These are phyloP conservation scores for Catostylus mosaicus DNA, from an alignment of 30 jellyfish, hydroid and myxozoan species.

Conservation along the genomic window DNA sequence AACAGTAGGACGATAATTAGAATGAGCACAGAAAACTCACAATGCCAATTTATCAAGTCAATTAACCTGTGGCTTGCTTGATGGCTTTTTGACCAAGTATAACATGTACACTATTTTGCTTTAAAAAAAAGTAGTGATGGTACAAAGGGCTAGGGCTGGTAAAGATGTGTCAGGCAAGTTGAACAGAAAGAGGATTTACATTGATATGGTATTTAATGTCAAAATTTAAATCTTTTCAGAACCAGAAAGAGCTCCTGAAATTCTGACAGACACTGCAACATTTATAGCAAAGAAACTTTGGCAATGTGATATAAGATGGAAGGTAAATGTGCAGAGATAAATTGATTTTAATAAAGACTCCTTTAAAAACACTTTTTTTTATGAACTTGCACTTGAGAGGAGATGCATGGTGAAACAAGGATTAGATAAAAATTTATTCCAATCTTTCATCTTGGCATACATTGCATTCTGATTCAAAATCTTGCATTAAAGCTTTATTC, in stretches of 20 bases:
- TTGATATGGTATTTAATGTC: background rate
- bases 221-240: background rate
- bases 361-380: background rate
- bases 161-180: background rate
- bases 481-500: too few species aligned
- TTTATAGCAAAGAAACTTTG: background rate
- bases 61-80: background rate
- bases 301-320: conserved; percentile 1
- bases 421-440: too few species aligned
- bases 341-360: background rate
- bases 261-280: background rate
- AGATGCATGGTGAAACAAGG: background rate
- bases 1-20: too few species aligned
- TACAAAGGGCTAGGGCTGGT: background rate
- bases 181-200: background rate
- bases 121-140: background rate
- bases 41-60: background rate
- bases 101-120: background rate
- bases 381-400: background rate
- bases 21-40: too few species aligned
- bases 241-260: conserved; percentile 8
- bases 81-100: background rate
- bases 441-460: too few species aligned
- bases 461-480: too few species aligned
- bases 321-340: background rate